Percentiles rank a stretch among this genome's conserved stretches.
Evolutionary conservation across 2,888 invertebrate species (phyloP).

Genomic region (Eurois occulta): DNA sequence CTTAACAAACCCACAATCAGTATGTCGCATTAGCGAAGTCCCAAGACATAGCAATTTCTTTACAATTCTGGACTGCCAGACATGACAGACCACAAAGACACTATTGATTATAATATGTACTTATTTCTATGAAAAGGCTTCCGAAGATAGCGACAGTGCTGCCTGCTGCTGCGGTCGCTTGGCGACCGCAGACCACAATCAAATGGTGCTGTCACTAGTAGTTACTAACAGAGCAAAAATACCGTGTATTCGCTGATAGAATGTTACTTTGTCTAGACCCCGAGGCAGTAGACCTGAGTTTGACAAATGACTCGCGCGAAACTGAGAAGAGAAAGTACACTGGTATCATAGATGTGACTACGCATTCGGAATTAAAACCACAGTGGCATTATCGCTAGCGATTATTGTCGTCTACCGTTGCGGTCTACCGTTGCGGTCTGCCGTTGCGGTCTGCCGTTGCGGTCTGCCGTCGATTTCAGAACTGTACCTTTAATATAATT

Average conservation of each 20-base stretch:
- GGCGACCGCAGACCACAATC: not conserved
- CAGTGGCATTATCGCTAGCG: not conserved
- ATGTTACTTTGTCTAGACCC: not conserved
- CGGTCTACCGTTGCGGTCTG: not conserved
- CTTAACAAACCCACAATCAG: conserved; percentile 16
- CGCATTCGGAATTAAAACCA: not conserved
- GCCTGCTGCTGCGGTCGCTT: not conserved
- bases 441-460: not conserved
- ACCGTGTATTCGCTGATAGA: not conserved
- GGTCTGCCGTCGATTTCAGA: not conserved
- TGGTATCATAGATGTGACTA: not conserved
- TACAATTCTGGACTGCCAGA: conserved; percentile 20
- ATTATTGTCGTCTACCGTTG: not conserved
- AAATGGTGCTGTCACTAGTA: not conserved
- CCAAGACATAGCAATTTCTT: conserved; percentile 66
- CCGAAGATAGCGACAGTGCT: not conserved
- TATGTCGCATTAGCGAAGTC: conserved; percentile 39
- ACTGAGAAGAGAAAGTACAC: not conserved
- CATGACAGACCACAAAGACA: not conserved
- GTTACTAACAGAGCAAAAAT: not conserved
- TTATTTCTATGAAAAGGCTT: not conserved
- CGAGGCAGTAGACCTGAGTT: not conserved
- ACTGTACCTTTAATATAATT: conserved; percentile 69
- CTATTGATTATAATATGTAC: not conserved
- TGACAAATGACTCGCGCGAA: not conserved